Evolutionary conservation across 2,113 vertebrate species (phyloP).

Genomic region (Potamarius usumacintae): DNA sequence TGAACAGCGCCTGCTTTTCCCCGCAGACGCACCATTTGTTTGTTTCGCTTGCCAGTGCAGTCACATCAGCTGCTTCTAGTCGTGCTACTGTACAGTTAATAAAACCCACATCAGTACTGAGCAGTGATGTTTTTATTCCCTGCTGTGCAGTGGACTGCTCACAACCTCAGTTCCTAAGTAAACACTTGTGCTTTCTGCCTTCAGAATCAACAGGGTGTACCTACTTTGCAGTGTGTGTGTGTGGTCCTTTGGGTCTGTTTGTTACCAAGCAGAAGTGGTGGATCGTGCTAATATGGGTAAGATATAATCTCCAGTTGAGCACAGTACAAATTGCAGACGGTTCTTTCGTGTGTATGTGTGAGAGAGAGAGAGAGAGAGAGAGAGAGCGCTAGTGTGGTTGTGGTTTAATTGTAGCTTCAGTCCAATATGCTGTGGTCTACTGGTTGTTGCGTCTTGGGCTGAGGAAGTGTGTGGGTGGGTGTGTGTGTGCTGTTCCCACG

Average conservation of each 20-base stretch:
- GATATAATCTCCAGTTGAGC: conserved; percentile 29
- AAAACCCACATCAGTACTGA: conserved; percentile 46
- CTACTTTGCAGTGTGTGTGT: conserved; percentile 9
- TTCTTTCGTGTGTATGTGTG: conserved; percentile 18
- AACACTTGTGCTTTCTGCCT: conserved; percentile 33
- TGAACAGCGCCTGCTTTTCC: conserved; percentile 36
- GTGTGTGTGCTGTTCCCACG: conserved; percentile 54
- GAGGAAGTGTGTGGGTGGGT: conserved; percentile 35
- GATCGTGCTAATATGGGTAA: background rate
- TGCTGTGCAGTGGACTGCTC: conserved; percentile 43
- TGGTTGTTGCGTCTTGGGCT: conserved; percentile 12
- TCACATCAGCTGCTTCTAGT: conserved; percentile 45
- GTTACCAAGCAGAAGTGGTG: background rate
- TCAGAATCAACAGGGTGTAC: conserved; percentile 40
- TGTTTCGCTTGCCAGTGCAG: conserved; percentile 40
- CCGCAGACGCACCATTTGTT: conserved; percentile 47
- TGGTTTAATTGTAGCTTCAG: conserved; percentile 39
- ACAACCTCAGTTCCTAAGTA: conserved; percentile 29
- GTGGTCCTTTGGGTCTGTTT: background rate
- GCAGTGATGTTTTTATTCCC: conserved; percentile 40
- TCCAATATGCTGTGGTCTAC: conserved; percentile 23
- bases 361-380: conserved; percentile 36
- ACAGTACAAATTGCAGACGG: conserved; percentile 20
- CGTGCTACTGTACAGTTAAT: conserved; percentile 52
- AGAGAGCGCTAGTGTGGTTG: conserved; percentile 43